Evolutionary conservation across 2,797 vertebrate species (phyloP).

Genomic region (Anomalospiza imberbis): DNA sequence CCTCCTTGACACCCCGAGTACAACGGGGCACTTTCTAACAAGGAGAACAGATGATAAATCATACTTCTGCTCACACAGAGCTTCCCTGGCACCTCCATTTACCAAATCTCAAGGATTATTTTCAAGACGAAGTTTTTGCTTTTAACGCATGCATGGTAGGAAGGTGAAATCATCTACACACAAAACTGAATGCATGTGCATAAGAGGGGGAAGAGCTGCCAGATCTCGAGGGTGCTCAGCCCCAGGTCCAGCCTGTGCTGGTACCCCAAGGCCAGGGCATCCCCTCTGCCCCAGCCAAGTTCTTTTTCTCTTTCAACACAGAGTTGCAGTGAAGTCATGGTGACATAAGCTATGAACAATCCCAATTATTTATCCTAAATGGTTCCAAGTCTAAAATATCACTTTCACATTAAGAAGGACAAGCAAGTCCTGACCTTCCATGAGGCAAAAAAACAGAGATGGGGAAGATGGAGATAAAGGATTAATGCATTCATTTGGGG

Average conservation of each 20-base stretch:
- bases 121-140: background rate
- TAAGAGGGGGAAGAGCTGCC: background rate
- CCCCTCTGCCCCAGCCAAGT: background rate
- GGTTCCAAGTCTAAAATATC: background rate
- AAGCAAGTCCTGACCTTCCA: background rate
- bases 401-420: background rate
- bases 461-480: background rate
- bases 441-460: background rate
- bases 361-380: background rate
- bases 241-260: background rate
- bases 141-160: background rate
- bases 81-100: background rate
- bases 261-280: background rate
- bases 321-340: background rate
- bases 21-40: background rate
- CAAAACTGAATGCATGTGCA: fast-evolving
- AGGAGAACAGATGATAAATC: background rate
- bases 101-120: background rate
- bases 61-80: background rate
- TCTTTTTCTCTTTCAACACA: background rate
- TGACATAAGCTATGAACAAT: background rate
- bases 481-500: background rate
- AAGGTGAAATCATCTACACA: background rate
- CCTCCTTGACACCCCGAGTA: background rate
- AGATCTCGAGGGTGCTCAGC: background rate